These are phyloP conservation scores for Ormyrus labotus DNA, from an alignment of 2,888 invertebrate genomes.

Conservation along the genomic window DNA sequence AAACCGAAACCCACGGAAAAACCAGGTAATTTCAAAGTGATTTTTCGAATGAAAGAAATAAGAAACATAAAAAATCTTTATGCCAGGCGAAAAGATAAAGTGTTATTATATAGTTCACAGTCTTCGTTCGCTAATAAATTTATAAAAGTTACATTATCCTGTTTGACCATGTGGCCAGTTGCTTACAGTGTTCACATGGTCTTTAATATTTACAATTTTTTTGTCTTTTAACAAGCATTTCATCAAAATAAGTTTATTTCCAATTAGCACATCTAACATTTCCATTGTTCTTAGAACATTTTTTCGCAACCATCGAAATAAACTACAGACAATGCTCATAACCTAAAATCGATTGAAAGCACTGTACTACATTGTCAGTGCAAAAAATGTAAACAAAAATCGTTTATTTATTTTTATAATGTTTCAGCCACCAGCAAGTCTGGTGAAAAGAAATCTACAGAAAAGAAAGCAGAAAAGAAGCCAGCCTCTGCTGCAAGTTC, in stretches of 20 bases:
- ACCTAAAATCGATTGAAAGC: constrained; percentile 76
- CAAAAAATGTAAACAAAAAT: background rate
- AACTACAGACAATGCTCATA: constrained; percentile 86
- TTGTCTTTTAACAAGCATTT: background rate
- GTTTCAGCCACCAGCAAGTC: constrained; percentile 73
- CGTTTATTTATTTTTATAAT: constrained; percentile 59
- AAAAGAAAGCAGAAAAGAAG: constrained; percentile 78
- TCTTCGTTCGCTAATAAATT: background rate
- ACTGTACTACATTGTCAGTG: background rate
- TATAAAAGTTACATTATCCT: constrained; percentile 1
- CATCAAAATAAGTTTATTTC: background rate
- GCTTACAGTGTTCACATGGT: constrained; percentile 40
- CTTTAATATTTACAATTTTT: background rate
- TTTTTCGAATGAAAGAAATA: background rate
- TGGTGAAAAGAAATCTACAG: constrained; percentile 67
- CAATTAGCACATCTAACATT: background rate
- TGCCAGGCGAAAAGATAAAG: background rate
- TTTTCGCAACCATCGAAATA: constrained; percentile 81
- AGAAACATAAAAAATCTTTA: background rate
- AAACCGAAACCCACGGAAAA: constrained; percentile 89
- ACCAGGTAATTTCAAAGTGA: constrained; percentile 81
- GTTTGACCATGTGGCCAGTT: constrained; percentile 52
- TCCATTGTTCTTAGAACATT: constrained; percentile 76
- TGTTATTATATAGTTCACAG: no score
- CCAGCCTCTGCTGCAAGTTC: constrained; percentile 74